Evolutionary conservation across 2,113 vertebrate genomes (phyloP), one percentile per base, ranked within the genome.

Genomic region (Glaucidium brasilianum): DNA sequence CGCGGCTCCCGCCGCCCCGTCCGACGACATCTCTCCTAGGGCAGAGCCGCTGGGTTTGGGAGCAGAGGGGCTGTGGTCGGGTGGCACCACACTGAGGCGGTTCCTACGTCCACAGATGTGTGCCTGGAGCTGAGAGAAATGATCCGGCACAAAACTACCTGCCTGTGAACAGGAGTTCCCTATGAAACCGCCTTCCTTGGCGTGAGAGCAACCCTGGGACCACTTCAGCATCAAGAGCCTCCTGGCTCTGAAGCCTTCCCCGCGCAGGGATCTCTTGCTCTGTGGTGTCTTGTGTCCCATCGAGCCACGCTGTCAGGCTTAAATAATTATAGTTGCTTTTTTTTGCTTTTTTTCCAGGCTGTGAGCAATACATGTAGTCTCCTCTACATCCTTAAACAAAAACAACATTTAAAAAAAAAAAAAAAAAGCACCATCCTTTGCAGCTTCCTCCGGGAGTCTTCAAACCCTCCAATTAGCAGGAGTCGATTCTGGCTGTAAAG

Each of bases 31-130:
- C n/a, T n/a, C n/a, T n/a, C n/a, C n/a, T 2, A 16, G 58, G 39
- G 34, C 62, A 19, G 81, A 23, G 71, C 0, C 12, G 15, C 34
- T 15, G 76, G 10, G 8, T 32, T 20, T 10, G 23, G 2, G 37
- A 6, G 53, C 0, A 18, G 47, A 12, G 30, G 32, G 78, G 58
- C 32, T 18, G 56, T 12, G 34, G 19, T 45, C 5, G 2, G 47
- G 73, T 3, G 1, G 60, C 53, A 13, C 25, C 1, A 8, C 29
- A 32, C 30, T 4, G 72, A 19, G 67, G 3, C 45, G 77, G 37
- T 25, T 15, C 11, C 37, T 5, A 2, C 63, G 41, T 29, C 1
- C 6, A 2, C 0, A 20, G 64, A 1, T 6, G 16, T 10, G 0
- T 3, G 32, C 25, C 5, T 8, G 1, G 69, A 30, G 62, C 74